Evolutionary conservation across 2,888 invertebrate species (phyloP).

Genomic region (Pristionchus fissidentatus): DNA sequence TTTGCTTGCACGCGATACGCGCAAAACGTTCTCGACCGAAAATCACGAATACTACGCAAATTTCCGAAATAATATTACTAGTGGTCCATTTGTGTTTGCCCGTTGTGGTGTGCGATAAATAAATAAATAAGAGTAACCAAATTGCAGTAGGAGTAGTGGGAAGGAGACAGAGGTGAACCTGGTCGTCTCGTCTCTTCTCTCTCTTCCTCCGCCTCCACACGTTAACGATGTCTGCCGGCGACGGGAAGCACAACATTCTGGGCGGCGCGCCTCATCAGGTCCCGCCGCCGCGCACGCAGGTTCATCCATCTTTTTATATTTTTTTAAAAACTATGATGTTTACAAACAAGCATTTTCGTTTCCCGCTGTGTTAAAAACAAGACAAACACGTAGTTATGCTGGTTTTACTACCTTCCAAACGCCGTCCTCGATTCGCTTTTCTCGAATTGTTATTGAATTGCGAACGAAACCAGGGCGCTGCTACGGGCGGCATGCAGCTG

Average conservation of each 20-base stretch:
- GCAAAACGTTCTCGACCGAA: neutral
- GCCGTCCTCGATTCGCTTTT: neutral
- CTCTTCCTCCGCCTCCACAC: neutral
- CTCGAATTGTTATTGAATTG: neutral
- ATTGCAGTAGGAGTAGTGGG: constrained; percentile 36
- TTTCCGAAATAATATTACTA: too few species aligned
- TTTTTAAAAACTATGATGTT: neutral
- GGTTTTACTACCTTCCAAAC: neutral
- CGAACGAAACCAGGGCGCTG: constrained; percentile 60
- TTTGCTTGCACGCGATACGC: neutral
- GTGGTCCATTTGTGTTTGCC: too few species aligned
- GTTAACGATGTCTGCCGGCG: constrained; percentile 21
- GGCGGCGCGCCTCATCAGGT: constrained; percentile 47
- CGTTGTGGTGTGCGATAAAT: too few species aligned
- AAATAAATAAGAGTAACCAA: neutral
- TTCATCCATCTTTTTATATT: too few species aligned
- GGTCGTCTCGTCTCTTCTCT: too few species aligned
- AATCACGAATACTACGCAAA: too few species aligned
- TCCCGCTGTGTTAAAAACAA: neutral
- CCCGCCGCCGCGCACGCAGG: constrained; percentile 47
- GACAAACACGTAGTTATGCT: neutral
- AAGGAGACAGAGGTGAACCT: constrained; percentile 17
- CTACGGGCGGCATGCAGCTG: constrained; percentile 72
- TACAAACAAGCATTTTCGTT: neutral
- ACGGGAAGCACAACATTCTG: constrained; percentile 44